phyloP scores from a whole-genome alignment of 1,140 invertebrate species.

The Bombus sylvicola region DNA sequence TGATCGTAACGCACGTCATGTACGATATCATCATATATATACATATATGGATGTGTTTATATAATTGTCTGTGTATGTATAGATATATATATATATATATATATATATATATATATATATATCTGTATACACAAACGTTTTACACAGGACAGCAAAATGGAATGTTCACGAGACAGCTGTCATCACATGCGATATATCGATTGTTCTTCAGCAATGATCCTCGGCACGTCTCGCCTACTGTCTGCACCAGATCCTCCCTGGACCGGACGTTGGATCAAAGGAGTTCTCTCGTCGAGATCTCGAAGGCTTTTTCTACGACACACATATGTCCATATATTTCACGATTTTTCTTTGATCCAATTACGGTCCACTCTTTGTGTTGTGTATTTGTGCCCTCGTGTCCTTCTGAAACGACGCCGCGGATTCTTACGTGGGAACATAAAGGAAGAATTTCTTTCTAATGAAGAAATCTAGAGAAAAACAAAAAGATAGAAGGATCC shows the following conservation, averaged over 20 bases:
- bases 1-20: slow-evolving; percentile 43
- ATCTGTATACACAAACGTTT: slow-evolving; percentile 55
- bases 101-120: slow-evolving; percentile 23
- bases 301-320: background rate
- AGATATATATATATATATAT: slow-evolving; percentile 4
- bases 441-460: background rate
- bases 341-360: slow-evolving; percentile 56
- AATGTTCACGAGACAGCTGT: slow-evolving; percentile 72
- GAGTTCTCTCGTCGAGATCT: background rate
- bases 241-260: slow-evolving; percentile 69
- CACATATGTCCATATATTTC: background rate
- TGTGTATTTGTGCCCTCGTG: slow-evolving; percentile 56
- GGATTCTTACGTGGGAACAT: too few relatives aligned
- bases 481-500: too few relatives aligned
- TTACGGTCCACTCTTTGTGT: slow-evolving; percentile 46
- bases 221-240: slow-evolving; percentile 72
- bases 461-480: too few relatives aligned
- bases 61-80: slow-evolving; percentile 3
- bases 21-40: slow-evolving; percentile 23
- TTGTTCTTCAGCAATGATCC: slow-evolving; percentile 70
- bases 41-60: slow-evolving; percentile 31
- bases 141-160: slow-evolving; percentile 66
- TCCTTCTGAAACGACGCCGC: slow-evolving; percentile 33
- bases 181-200: slow-evolving; percentile 67
- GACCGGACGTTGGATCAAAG: slow-evolving; percentile 61